Evolutionary conservation across 2,888 invertebrate species (phyloP).

Genomic region (Molorchus minor): DNA sequence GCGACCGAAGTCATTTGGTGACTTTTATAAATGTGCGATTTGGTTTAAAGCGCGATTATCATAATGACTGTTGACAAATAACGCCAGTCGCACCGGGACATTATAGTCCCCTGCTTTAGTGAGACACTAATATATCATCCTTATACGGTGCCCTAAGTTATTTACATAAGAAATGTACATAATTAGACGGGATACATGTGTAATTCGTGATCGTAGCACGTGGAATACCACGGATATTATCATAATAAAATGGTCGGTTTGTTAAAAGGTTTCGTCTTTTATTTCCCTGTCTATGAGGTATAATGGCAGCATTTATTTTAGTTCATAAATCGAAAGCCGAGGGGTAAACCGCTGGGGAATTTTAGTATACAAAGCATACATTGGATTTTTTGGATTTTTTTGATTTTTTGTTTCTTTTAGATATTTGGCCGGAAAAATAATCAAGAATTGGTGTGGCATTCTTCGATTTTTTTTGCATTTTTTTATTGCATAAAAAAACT

Average conservation of each 20-base stretch:
- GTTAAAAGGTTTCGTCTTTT: no score
- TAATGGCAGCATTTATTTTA: no score
- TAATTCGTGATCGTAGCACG: conserved; percentile 35
- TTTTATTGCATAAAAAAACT: no score
- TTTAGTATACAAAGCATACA: no score
- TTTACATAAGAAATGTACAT: conserved; percentile 44
- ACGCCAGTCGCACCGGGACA: conserved; percentile 34
- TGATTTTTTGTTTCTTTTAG: no score
- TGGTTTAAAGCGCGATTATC: conserved; percentile 36
- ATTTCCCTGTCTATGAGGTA: no score
- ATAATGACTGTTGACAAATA: conserved; percentile 44
- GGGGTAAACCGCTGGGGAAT: no score
- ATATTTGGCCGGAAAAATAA: no score
- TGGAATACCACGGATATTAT: conserved; percentile 29
- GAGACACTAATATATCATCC: conserved; percentile 39
- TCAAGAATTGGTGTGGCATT: no score
- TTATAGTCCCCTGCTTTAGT: conserved; percentile 19
- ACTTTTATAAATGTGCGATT: conserved; percentile 37
- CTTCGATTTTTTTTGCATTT: no score
- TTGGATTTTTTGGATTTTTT: no score
- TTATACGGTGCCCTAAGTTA: conserved; percentile 33
- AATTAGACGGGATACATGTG: conserved; percentile 41
- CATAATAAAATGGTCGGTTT: conserved; percentile 4
- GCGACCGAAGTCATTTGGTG: conserved; percentile 20
- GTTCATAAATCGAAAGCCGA: no score